Conservation (phyloP, 2,797 vertebrate species). For the Hippoglossus hippoglossus region DNA sequence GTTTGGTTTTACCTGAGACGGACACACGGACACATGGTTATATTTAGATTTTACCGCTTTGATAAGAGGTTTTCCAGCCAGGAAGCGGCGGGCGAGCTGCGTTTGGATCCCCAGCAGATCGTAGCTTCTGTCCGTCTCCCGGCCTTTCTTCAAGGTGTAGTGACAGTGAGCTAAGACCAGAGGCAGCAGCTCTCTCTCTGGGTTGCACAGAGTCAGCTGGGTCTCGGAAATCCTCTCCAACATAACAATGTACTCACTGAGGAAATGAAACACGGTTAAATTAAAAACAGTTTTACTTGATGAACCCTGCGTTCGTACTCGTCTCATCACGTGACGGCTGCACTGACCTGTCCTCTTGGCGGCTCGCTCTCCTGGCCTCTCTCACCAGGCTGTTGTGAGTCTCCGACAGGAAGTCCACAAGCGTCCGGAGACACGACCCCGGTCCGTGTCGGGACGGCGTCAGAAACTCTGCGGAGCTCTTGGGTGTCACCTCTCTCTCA, state of each 20-base stretch:
- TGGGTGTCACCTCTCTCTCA: constrained; percentile 62
- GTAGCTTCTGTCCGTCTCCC: constrained; percentile 68
- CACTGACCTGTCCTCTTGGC: constrained; percentile 72
- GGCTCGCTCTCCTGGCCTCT: constrained; percentile 55
- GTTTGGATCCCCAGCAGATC: constrained; percentile 74
- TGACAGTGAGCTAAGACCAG: constrained; percentile 82
- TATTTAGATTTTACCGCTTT: constrained; percentile 57
- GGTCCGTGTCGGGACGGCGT: constrained; percentile 68
- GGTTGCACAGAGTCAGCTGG: constrained; percentile 81
- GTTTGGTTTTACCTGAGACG: background rate
- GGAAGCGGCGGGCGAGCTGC: constrained; percentile 74
- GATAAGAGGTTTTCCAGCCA: constrained; percentile 82
- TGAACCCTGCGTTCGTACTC: no score
- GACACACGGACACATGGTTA: background rate
- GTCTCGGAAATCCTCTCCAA: constrained; percentile 75
- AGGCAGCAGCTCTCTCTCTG: constrained; percentile 82
- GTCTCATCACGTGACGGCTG: background rate
- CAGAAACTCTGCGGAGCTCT: constrained; percentile 79
- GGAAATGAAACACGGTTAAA: background rate
- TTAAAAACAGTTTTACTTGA: no score
- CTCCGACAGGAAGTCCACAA: constrained; percentile 75
- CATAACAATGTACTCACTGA: constrained; percentile 74
- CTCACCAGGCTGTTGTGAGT: constrained; percentile 83
- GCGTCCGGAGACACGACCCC: constrained; percentile 76
- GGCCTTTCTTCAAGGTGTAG: constrained; percentile 80